Evolutionary conservation across 2,113 vertebrate species (phyloP), one percentile per base, ranked within the genome.

Genomic region (Mellivora capensis): DNA sequence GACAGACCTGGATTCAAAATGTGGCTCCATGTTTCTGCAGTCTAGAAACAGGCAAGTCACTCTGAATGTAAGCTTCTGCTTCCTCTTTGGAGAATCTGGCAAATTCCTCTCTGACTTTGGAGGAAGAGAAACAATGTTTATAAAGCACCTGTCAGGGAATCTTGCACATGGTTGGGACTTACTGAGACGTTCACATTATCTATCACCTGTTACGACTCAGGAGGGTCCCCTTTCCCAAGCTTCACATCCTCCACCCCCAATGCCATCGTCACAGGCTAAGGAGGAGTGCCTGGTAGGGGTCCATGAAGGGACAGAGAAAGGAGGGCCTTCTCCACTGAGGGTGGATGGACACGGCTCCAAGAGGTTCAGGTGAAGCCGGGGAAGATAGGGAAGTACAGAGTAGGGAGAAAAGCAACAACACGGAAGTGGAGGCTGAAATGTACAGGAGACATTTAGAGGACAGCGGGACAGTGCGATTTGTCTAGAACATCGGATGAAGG

Each of bases 401-500:
- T 5, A 59, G 7, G 54, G 37, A 44, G 6, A 84, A 42, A 29
- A 62, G 18, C 8, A 9, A 4, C 27, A 31, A 12, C 34, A 20
- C 12, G 13, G 47, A 72, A 15, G 23, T 95, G 39, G 39, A 17
- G 6, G 61, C 47, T 34, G 52, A 52, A 64, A 52, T 7, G 6
- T 0, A 31, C 4, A 3, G 23, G 62, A 62, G 61, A 57, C 0
- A 0, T 12, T 31, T 31, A 29, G 83, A 11, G 7, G 6, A 6
- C 25, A 31, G 18, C 0, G 1, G 47, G 14, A 3, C 7, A 1
- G 20, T 7, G 14, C 0, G 0, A 2, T 42, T 57, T 31, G 6
- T 49, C 61, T 23, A 44, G 2, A 76, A 44, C 4, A 0, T 0
- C 4, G 14, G 5, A 2, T 6, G 76, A 2, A 69, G 27, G 61